Evolutionary conservation across 1,140 invertebrate genomes (phyloP).

Genomic region (Octopus sinensis): DNA sequence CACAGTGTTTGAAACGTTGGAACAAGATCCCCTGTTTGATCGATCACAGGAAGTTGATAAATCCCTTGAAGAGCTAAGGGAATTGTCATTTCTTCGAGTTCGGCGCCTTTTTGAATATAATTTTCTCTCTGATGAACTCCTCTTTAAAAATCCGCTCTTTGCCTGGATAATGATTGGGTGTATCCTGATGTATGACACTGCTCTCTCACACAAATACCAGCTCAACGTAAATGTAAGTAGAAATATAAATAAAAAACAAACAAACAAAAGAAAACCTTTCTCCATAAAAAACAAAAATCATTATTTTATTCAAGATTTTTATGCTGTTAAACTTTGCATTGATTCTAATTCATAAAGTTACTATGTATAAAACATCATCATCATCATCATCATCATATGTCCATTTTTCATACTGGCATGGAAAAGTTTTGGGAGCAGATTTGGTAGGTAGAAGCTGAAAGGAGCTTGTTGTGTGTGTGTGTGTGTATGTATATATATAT

Average conservation of each 20-base stretch:
- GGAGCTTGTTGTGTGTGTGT: no score
- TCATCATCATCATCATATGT: no score
- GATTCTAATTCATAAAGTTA: no score
- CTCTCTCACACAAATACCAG: slow-evolving; percentile 66
- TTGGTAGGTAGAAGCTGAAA: no score
- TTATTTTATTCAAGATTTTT: no score
- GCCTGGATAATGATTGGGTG: slow-evolving; percentile 53
- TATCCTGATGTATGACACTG: slow-evolving; percentile 71
- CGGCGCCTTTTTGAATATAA: slow-evolving; percentile 67
- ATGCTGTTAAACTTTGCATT: no score
- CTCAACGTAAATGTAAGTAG: slow-evolving; percentile 53
- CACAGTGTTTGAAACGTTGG: slow-evolving; percentile 75
- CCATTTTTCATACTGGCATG: no score
- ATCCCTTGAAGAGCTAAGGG: slow-evolving; percentile 70
- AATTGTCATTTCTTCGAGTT: slow-evolving; percentile 64
- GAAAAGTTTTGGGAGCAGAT: no score
- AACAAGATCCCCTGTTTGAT: slow-evolving; percentile 78
- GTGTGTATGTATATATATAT: no score
- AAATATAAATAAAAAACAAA: neutral
- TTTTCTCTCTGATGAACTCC: slow-evolving; percentile 64
- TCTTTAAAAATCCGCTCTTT: slow-evolving; percentile 57
- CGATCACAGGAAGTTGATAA: slow-evolving; percentile 54
- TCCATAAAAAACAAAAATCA: no score
- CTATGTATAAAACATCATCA: no score
- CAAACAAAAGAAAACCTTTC: no score